phyloP scores from a whole-genome alignment of 2,888 invertebrate species.

The Cetonia aurata region DNA sequence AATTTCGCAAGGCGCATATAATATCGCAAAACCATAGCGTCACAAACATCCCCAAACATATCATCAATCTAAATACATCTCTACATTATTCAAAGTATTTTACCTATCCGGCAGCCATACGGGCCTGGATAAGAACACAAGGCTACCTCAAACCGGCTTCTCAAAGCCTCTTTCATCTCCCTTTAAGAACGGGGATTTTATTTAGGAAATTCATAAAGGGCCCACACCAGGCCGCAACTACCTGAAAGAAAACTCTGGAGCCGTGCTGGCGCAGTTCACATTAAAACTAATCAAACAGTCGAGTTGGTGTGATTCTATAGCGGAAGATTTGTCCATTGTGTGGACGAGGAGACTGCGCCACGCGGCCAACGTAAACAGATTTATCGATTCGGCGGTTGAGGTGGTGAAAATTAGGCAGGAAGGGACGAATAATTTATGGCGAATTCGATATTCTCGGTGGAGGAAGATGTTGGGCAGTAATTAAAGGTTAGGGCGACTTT shows the following conservation, averaged over 20 bases:
- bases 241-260: not conserved
- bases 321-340: slow-evolving; percentile 1
- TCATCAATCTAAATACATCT: too few relatives aligned
- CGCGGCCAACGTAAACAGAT: slow-evolving; percentile 16
- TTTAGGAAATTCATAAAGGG: slow-evolving; percentile 25
- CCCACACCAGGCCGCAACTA: not conserved
- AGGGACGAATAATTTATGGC: not conserved
- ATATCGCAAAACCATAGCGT: too few relatives aligned
- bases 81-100: too few relatives aligned
- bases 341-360: not conserved
- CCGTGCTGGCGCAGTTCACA: slow-evolving; percentile 2
- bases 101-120: too few relatives aligned
- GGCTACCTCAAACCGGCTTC: too few relatives aligned
- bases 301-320: slow-evolving; percentile 5
- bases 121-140: too few relatives aligned
- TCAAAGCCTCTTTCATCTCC: not conserved
- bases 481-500: not conserved
- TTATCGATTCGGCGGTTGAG: slow-evolving; percentile 24
- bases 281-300: slow-evolving; percentile 24
- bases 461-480: not conserved
- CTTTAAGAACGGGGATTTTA: slow-evolving; percentile 15
- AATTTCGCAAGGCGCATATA: too few relatives aligned
- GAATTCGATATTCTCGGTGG: not conserved
- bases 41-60: too few relatives aligned
- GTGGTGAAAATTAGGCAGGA: slow-evolving; percentile 5